Conservation (phyloP, 2,888 invertebrate species). For the Drosophila mimetica region DNA sequence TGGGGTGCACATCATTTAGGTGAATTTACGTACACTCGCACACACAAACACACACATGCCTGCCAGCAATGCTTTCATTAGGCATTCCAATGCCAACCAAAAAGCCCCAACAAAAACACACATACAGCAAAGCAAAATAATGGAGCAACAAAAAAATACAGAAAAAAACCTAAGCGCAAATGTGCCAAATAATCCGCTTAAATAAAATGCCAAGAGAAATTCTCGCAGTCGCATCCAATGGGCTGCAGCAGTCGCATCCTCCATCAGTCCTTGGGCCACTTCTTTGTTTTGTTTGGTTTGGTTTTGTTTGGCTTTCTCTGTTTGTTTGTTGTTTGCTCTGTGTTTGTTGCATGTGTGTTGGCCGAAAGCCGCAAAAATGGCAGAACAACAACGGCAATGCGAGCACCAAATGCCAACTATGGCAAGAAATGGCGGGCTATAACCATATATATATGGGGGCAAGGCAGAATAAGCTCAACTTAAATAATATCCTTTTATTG, state of each 20-base stretch:
- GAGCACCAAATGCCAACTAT: constrained; percentile 28
- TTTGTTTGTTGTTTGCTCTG: constrained; percentile 14
- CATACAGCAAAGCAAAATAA: constrained; percentile 22
- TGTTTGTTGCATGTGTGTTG: constrained; percentile 54
- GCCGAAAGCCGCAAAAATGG: constrained; percentile 65
- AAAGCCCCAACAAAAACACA: constrained; percentile 19
- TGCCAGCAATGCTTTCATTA: constrained; percentile 66
- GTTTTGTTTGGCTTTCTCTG: neutral
- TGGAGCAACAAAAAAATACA: constrained; percentile 20
- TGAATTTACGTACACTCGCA: constrained; percentile 71
- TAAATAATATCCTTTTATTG: neutral
- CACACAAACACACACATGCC: constrained; percentile 32
- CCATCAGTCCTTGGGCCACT: constrained; percentile 67
- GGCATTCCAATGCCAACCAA: constrained; percentile 64
- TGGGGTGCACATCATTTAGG: constrained; percentile 67
- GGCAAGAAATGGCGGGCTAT: constrained; percentile 49
- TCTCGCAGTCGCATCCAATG: constrained; percentile 54
- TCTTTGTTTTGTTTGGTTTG: constrained; percentile 29
- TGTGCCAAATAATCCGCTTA: constrained; percentile 79
- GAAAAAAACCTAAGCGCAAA: constrained; percentile 57
- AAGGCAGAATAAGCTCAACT: neutral
- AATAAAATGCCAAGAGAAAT: constrained; percentile 74
- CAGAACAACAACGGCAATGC: constrained; percentile 52
- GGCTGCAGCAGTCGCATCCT: constrained; percentile 56
- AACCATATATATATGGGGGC: constrained; percentile 8